Conservation (phyloP, 2,888 invertebrate species). For the Rhabditoides inermis region DNA sequence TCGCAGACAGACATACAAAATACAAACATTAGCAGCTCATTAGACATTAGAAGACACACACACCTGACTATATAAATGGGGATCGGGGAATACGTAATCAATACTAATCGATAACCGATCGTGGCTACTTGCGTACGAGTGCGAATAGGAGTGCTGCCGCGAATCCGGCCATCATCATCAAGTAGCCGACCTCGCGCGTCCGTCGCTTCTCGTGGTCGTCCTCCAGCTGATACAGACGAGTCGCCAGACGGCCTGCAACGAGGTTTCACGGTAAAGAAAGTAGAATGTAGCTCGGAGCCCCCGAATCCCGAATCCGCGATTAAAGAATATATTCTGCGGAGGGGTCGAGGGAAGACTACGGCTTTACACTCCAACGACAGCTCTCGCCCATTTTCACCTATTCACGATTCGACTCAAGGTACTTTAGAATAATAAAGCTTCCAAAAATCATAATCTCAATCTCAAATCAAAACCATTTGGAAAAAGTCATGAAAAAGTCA, state of each 20-base stretch:
- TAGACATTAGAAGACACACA: too few species aligned
- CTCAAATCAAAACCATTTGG: too few species aligned
- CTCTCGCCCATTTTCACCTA: background rate
- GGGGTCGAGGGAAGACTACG: background rate
- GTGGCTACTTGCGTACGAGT: background rate
- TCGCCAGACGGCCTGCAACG: slow-evolving; percentile 19
- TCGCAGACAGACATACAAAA: too few species aligned
- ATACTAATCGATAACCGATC: background rate
- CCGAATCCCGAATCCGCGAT: background rate
- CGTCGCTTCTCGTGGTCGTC: slow-evolving; percentile 25
- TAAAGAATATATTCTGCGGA: background rate
- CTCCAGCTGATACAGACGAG: slow-evolving; percentile 30
- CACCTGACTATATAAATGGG: too few species aligned
- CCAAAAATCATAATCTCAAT: too few species aligned
- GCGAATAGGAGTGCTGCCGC: too few species aligned
- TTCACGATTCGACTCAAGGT: too few species aligned
- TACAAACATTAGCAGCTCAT: too few species aligned
- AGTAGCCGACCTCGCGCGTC: slow-evolving; percentile 10
- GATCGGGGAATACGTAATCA: too few species aligned
- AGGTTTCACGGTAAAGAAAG: background rate
- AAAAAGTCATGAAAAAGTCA: too few species aligned
- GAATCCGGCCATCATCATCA: slow-evolving; percentile 4
- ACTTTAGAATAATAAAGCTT: too few species aligned
- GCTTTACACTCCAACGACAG: background rate
- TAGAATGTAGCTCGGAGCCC: background rate